phyloP scores from a whole-genome alignment of 2,888 invertebrate species.

The Clistopyga incitator region DNA sequence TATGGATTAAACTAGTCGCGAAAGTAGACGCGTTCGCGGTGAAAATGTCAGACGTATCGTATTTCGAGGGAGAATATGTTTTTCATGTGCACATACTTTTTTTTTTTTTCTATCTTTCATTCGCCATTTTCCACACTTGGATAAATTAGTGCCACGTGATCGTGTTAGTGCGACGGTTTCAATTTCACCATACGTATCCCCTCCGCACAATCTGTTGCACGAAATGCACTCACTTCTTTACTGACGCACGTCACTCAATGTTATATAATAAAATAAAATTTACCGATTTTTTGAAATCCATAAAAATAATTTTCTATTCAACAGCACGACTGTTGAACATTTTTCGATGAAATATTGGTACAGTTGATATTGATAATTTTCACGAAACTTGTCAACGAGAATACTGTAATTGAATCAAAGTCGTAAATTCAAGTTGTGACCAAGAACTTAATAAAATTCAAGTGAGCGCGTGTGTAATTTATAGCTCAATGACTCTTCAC shows the following conservation, averaged over 20 bases:
- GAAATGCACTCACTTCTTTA: not conserved
- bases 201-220: not conserved
- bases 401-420: not conserved
- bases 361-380: not conserved
- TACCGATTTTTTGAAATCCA: too few relatives aligned
- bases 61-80: conserved; percentile 38
- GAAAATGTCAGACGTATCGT: conserved; percentile 55
- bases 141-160: not conserved
- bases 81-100: not conserved
- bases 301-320: too few relatives aligned
- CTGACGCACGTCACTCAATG: not conserved
- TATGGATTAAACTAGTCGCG: conserved; percentile 53
- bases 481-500: conserved; percentile 46
- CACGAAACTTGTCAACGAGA: not conserved
- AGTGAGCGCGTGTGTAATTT: conserved; percentile 51
- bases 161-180: not conserved
- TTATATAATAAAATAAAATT: not conserved
- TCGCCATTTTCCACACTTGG: not conserved
- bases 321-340: too few relatives aligned
- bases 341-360: too few relatives aligned
- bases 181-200: conserved; percentile 15
- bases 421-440: conserved; percentile 25
- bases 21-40: conserved; percentile 37
- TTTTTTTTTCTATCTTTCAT: conserved; percentile 13
- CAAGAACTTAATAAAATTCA: conserved; percentile 25